These are phyloP conservation scores for Eumaeus atala DNA, from an alignment of 1,140 invertebrate genomes.

Conservation along the genomic window DNA sequence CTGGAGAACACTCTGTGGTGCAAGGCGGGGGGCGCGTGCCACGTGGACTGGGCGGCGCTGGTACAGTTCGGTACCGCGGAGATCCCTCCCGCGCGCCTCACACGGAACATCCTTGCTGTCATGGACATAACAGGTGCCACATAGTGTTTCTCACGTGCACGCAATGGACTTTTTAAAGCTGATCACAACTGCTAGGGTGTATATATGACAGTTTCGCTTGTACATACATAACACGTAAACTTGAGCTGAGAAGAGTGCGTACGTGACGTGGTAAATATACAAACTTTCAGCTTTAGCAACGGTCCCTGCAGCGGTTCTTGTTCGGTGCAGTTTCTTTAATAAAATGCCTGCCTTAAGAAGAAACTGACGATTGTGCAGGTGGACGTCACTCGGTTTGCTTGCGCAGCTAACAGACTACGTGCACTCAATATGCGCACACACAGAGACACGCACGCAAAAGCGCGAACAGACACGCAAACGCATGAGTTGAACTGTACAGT, in stretches of 20 bases:
- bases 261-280: neutral
- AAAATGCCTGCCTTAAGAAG: no score
- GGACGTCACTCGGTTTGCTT: no score
- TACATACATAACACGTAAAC: neutral
- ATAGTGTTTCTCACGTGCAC: neutral
- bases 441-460: no score
- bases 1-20: constrained; percentile 40
- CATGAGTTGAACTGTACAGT: no score
- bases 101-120: constrained; percentile 30
- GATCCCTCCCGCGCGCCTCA: constrained; percentile 37
- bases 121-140: constrained; percentile 18
- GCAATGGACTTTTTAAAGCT: neutral
- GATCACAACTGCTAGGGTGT: neutral
- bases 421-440: no score
- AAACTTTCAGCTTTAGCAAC: neutral
- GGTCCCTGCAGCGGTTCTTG: no score
- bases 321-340: no score
- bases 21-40: constrained; percentile 21
- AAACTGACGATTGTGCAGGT: no score
- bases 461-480: no score
- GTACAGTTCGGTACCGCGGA: constrained; percentile 26
- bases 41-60: constrained; percentile 38
- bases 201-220: neutral
- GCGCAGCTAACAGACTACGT: no score
- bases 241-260: neutral